Conservation (phyloP, 2,888 invertebrate species). For the Ochropleura plecta region DNA sequence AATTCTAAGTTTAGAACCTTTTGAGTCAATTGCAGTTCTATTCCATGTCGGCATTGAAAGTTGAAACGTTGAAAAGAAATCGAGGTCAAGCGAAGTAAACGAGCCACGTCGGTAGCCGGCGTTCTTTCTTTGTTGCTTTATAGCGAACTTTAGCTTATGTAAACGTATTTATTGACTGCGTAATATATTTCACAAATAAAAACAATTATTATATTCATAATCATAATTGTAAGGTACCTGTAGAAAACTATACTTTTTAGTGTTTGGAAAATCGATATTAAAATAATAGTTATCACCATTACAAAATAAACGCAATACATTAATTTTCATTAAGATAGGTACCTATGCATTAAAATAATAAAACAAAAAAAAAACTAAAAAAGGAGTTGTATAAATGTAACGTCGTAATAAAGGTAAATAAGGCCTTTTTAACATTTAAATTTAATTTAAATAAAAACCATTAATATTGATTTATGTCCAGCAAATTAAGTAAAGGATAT, state of each 20-base stretch:
- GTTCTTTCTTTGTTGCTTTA: constrained; percentile 75
- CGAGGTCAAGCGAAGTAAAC: constrained; percentile 87
- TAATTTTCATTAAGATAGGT: neutral
- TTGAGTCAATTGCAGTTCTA: constrained; percentile 68
- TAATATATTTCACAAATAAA: constrained; percentile 13
- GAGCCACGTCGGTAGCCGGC: constrained; percentile 85
- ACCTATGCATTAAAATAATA: neutral
- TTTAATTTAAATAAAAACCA: neutral
- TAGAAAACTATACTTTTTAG: neutral
- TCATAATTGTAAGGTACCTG: neutral
- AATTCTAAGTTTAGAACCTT: constrained; percentile 58
- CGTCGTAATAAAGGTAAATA: constrained; percentile 2
- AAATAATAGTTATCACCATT: neutral
- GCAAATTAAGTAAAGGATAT: constrained; percentile 17
- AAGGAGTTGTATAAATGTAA: neutral
- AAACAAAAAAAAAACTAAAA: neutral
- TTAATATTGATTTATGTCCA: neutral
- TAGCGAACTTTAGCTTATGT: constrained; percentile 66
- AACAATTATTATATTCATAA: neutral
- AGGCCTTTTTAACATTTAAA: neutral
- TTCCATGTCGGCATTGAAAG: constrained; percentile 88
- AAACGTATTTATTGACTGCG: constrained; percentile 33
- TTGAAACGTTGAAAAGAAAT: constrained; percentile 89
- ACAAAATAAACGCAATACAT: neutral
- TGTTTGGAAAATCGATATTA: neutral